Conservation (phyloP, 2,113 vertebrate species). For the Antechinus flavipes region DNA sequence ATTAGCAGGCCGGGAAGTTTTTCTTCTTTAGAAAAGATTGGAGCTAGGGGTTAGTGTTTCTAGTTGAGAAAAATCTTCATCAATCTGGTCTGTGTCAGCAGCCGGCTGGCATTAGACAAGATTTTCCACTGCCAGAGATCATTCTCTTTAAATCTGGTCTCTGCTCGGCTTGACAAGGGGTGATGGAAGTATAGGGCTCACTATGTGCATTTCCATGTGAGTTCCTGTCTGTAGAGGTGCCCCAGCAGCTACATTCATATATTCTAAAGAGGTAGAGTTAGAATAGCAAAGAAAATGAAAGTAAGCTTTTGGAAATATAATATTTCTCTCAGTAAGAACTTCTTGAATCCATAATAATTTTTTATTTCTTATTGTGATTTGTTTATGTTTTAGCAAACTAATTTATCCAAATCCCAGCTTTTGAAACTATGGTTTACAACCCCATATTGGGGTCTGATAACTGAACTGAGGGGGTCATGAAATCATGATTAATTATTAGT, state of each 20-base stretch:
- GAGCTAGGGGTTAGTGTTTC: conserved; percentile 51
- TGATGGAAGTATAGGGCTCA: not conserved
- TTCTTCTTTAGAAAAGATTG: conserved; percentile 30
- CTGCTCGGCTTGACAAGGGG: not conserved
- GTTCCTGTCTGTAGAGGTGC: not conserved
- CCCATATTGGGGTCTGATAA: no score
- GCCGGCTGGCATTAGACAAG: not conserved
- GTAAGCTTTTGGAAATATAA: not conserved
- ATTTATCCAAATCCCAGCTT: not conserved
- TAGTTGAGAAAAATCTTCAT: conserved; percentile 13
- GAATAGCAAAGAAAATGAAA: not conserved
- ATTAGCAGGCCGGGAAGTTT: conserved; percentile 30
- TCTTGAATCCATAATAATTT: not conserved
- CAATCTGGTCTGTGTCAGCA: not conserved
- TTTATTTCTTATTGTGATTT: not conserved
- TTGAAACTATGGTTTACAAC: no score
- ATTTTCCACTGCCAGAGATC: not conserved
- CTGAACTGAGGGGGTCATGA: no score
- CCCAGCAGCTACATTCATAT: not conserved
- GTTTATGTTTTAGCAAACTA: not conserved
- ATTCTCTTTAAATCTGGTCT: not conserved
- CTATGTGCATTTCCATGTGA: not conserved
- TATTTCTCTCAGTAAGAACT: not conserved
- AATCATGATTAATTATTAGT: no score
- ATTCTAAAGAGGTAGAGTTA: not conserved